Percentiles rank a stretch among this genome's conserved stretches.
These are phyloP conservation scores for Oncorhynchus keta DNA, from an alignment of 2,113 vertebrate genomes.

Conservation along the genomic window DNA sequence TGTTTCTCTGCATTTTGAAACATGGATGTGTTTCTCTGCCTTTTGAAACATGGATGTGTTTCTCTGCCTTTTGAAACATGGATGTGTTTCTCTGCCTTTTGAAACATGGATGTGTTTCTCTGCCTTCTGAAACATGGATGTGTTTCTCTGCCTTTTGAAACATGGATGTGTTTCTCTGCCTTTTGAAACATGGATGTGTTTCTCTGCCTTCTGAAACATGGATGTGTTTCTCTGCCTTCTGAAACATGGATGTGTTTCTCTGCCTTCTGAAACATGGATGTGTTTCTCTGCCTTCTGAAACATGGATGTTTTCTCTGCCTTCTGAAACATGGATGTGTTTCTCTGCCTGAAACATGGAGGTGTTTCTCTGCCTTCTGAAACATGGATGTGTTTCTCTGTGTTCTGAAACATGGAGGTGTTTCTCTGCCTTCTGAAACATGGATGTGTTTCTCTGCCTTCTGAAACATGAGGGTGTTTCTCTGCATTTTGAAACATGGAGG, in stretches of 20 bases:
- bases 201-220: background rate
- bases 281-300: constrained; percentile 27
- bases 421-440: too few species aligned
- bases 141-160: background rate
- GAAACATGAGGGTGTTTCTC: constrained; percentile 8
- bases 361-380: constrained; percentile 28
- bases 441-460: constrained; percentile 3
- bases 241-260: constrained; percentile 7
- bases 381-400: background rate
- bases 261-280: background rate
- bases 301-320: constrained; percentile 9
- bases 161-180: background rate
- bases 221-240: too few species aligned
- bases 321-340: too few species aligned
- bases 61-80: constrained; percentile 24
- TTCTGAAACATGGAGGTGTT: constrained; percentile 17
- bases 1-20: too few species aligned
- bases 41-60: background rate
- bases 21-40: too few species aligned
- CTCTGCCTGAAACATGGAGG: too few species aligned
- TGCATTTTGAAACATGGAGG: background rate
- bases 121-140: constrained; percentile 29
- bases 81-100: constrained; percentile 13
- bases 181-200: constrained; percentile 33
- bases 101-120: too few species aligned